phyloP scores from a whole-genome alignment of 2,888 invertebrate species.

The Drosophila neonasuta region DNA sequence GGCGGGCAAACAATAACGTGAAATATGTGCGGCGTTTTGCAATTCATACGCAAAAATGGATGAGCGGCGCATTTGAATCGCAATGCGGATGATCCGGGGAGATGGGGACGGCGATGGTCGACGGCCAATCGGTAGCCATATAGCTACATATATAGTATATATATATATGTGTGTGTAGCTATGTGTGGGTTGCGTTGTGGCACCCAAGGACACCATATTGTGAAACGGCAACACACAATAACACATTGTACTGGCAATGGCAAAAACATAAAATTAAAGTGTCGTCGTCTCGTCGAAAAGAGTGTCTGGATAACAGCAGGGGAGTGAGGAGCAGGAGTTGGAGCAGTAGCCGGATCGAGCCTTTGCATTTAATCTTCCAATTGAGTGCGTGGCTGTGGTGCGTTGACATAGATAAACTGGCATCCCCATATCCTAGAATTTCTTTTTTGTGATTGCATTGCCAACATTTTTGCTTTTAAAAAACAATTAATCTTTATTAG shows the following conservation, averaged over 20 bases:
- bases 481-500: slow-evolving; percentile 77
- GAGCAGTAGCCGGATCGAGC: slow-evolving; percentile 13
- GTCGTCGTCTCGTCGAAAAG: slow-evolving; percentile 46
- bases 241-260: slow-evolving; percentile 65
- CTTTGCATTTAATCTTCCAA: slow-evolving; percentile 75
- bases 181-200: slow-evolving; percentile 41
- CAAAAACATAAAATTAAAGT: slow-evolving; percentile 66
- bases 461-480: slow-evolving; percentile 73
- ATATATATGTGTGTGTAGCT: not conserved
- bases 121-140: slow-evolving; percentile 45
- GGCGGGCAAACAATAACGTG: slow-evolving; percentile 71
- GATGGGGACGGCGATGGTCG: not conserved
- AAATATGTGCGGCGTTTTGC: slow-evolving; percentile 78
- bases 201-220: slow-evolving; percentile 57
- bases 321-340: not conserved
- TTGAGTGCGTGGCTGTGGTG: slow-evolving; percentile 68
- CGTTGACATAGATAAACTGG: slow-evolving; percentile 74
- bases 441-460: slow-evolving; percentile 31
- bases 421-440: slow-evolving; percentile 49
- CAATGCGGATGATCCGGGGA: slow-evolving; percentile 30
- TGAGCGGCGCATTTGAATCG: slow-evolving; percentile 69
- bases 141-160: not conserved
- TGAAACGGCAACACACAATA: slow-evolving; percentile 54
- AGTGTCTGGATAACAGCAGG: slow-evolving; percentile 25
- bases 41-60: slow-evolving; percentile 76